These are phyloP conservation scores for Podilymbus podiceps DNA, from an alignment of 2,113 vertebrate species.

Conservation along the genomic window DNA sequence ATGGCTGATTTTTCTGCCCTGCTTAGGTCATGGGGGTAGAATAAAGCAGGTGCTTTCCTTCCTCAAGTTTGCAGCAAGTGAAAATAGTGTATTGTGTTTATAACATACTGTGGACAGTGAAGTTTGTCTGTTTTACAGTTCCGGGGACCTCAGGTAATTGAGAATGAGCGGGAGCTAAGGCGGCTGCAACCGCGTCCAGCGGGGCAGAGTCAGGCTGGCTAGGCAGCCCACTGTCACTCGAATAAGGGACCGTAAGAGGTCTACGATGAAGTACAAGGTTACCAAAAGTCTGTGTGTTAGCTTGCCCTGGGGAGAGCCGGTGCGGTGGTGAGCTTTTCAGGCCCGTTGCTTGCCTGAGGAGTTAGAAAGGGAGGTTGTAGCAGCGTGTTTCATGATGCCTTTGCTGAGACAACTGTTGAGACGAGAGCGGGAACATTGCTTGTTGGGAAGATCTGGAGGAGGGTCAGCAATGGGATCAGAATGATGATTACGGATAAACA, in stretches of 20 bases:
- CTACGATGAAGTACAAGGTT: neutral
- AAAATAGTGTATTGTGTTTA: neutral
- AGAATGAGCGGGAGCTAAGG: neutral
- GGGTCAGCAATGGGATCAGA: neutral
- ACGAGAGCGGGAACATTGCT: neutral
- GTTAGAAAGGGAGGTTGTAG: neutral
- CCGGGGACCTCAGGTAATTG: neutral
- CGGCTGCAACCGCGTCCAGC: neutral
- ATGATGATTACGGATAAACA: neutral
- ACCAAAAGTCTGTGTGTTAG: neutral
- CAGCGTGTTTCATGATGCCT: fast-evolving
- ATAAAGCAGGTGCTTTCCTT: neutral
- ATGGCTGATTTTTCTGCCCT: neutral
- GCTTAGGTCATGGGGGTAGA: neutral
- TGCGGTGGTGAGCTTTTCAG: neutral
- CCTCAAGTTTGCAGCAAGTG: neutral
- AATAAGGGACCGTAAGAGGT: neutral
- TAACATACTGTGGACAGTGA: neutral
- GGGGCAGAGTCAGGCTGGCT: neutral
- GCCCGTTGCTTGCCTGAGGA: neutral
- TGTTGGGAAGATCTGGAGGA: neutral
- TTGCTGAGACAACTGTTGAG: neutral
- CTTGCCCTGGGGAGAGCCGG: neutral
- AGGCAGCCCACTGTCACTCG: neutral
- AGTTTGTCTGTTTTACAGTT: neutral